Percentiles rank a stretch among this genome's conserved stretches.
These are phyloP conservation scores for Neogale vison DNA, from an alignment of 2,113 vertebrate genomes.

Conservation along the genomic window DNA sequence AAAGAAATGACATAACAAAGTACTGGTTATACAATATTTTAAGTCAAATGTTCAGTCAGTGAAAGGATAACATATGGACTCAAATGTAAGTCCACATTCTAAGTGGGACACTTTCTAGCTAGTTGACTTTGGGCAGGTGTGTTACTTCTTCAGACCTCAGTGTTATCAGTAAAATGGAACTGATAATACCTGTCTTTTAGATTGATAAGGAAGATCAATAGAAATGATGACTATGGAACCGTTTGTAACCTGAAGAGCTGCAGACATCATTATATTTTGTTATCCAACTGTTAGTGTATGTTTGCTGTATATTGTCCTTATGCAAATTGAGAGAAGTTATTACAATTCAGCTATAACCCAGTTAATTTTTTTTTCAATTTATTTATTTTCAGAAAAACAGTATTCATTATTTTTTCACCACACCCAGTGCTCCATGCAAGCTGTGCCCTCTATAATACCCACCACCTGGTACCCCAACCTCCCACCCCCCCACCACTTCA, in stretches of 20 bases:
- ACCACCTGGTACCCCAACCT: too few relatives aligned
- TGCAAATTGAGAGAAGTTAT: not conserved
- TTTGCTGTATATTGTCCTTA: not conserved
- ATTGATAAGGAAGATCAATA: not conserved
- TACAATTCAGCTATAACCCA: not conserved
- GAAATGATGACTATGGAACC: not conserved
- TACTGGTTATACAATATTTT: not conserved
- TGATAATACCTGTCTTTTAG: not conserved
- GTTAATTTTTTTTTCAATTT: not conserved
- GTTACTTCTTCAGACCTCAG: not conserved
- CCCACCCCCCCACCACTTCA: too few relatives aligned
- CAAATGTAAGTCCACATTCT: not conserved
- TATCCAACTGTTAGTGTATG: not conserved
- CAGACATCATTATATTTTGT: not conserved
- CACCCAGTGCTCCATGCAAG: too few relatives aligned
- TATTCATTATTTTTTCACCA: too few relatives aligned
- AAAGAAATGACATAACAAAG: not conserved
- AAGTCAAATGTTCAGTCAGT: not conserved
- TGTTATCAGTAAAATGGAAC: not conserved
- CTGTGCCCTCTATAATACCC: too few relatives aligned
- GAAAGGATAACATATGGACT: not conserved
- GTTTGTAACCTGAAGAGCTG: not conserved
- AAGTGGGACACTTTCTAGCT: not conserved
- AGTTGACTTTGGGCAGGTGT: not conserved
- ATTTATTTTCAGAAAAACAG: too few relatives aligned